phyloP scores from a whole-genome alignment of 2,888 invertebrate species.

The Halocaridina rubra region DNA sequence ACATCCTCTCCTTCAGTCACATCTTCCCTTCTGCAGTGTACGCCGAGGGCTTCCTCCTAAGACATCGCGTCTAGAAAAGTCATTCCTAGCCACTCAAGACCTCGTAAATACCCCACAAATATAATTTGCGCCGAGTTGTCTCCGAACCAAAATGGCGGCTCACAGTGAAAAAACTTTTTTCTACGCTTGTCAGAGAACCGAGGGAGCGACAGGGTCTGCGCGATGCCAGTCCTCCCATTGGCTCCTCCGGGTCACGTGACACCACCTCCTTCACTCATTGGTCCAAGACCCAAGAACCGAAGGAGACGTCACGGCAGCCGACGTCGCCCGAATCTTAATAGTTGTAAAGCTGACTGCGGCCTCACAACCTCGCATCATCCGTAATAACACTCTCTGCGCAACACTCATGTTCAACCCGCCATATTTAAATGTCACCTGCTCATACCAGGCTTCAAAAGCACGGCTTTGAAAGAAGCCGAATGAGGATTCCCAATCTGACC shows the following conservation, averaged over 20 bases:
- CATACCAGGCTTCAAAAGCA: background rate
- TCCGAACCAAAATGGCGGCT: conserved; percentile 87
- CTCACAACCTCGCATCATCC: conserved; percentile 15
- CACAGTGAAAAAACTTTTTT: conserved; percentile 95
- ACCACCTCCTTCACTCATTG: background rate
- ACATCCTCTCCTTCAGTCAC: conserved; percentile 2
- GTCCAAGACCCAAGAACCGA: conserved; percentile 13
- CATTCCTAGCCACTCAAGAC: conserved; percentile 48
- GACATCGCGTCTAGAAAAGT: conserved; percentile 11
- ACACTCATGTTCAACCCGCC: conserved; percentile 34
- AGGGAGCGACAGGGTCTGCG: conserved; percentile 65
- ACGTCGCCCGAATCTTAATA: conserved; percentile 52
- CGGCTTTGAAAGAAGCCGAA: background rate
- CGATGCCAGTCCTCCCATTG: conserved; percentile 25
- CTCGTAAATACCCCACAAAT: conserved; percentile 44
- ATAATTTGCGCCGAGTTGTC: conserved; percentile 51
- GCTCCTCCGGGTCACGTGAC: conserved; percentile 43
- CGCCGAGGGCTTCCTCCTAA: conserved; percentile 27
- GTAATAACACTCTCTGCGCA: conserved; percentile 38
- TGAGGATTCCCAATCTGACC: background rate
- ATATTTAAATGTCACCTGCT: conserved; percentile 10
- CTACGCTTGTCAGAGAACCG: conserved; percentile 91
- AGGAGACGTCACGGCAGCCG: conserved; percentile 38
- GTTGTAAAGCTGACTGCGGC: conserved; percentile 59
- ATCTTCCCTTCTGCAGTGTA: conserved; percentile 13